A percentile compares a stretch with the other conserved stretches of the same genome.
phyloP scores from a whole-genome alignment of 2,888 invertebrate genomes.

The Watsonalla cultraria region DNA sequence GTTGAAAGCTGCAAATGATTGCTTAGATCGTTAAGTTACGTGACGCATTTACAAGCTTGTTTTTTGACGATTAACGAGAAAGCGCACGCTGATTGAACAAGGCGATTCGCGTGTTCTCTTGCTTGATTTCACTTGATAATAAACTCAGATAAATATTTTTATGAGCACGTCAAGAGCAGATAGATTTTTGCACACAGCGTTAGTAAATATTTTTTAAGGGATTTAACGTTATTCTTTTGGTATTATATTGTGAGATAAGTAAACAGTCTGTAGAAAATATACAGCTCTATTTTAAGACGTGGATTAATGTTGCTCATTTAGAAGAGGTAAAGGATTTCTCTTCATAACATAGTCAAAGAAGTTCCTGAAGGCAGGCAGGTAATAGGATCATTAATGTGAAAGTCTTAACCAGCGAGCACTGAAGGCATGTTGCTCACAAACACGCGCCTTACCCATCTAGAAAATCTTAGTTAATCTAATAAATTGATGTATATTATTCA shows the following conservation, averaged over 20 bases:
- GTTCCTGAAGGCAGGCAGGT: background rate
- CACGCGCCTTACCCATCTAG: background rate
- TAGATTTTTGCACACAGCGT: background rate
- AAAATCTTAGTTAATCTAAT: constrained; percentile 1
- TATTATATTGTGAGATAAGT: background rate
- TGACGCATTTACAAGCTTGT: background rate
- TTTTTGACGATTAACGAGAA: background rate
- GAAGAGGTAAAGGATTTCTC: background rate
- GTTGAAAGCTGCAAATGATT: constrained; percentile 8
- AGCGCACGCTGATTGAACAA: background rate
- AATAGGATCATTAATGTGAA: background rate
- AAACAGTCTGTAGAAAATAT: background rate
- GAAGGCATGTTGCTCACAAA: background rate
- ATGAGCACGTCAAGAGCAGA: background rate
- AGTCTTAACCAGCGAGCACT: background rate
- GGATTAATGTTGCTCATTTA: background rate
- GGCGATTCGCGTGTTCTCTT: background rate
- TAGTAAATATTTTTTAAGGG: background rate
- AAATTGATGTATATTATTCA: background rate
- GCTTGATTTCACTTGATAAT: background rate
- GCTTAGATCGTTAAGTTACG: constrained; percentile 1
- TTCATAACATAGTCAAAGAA: background rate
- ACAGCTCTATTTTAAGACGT: background rate
- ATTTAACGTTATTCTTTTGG: no score
- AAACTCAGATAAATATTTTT: background rate